Evolutionary conservation across 2,797 vertebrate species (phyloP).

Genomic region (Pogonophryne albipinna): DNA sequence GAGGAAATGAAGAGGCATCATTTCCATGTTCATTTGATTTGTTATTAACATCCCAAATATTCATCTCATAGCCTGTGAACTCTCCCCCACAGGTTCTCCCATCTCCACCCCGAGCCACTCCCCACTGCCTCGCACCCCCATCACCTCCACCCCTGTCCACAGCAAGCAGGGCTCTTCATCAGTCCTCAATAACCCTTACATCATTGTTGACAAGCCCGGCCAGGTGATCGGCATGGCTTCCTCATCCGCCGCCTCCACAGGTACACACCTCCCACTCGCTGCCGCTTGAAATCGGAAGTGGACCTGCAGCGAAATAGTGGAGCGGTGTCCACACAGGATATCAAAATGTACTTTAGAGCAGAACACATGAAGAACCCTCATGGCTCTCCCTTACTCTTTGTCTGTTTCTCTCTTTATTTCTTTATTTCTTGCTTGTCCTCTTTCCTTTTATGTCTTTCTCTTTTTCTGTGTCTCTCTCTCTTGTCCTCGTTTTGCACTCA

Average conservation of each 20-base stretch:
- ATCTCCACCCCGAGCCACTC: conserved; percentile 97
- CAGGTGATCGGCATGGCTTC: conserved; percentile 88
- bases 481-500: conserved; percentile 26
- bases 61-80: not conserved
- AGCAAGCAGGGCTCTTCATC: conserved; percentile 92
- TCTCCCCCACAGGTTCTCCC: conserved; percentile 89
- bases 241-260: conserved; percentile 80
- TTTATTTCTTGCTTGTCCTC: conserved; percentile 3
- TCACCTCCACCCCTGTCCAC: conserved; percentile 91
- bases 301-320: conserved; percentile 36
- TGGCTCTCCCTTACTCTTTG: not conserved
- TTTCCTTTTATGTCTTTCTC: not conserved
- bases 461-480: conserved; percentile 5
- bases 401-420: conserved; percentile 10
- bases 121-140: conserved; percentile 91
- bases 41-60: not conserved
- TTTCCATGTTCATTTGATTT: not conserved
- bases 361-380: conserved; percentile 29
- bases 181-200: conserved; percentile 90
- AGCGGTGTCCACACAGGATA: conserved; percentile 45
- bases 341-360: conserved; percentile 38
- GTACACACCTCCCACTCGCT: conserved; percentile 62
- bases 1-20: not conserved
- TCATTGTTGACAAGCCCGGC: conserved; percentile 93
- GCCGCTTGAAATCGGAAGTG: conserved; percentile 40